Conservation (phyloP, 2,113 vertebrate genomes). For the Numenius arquata region DNA sequence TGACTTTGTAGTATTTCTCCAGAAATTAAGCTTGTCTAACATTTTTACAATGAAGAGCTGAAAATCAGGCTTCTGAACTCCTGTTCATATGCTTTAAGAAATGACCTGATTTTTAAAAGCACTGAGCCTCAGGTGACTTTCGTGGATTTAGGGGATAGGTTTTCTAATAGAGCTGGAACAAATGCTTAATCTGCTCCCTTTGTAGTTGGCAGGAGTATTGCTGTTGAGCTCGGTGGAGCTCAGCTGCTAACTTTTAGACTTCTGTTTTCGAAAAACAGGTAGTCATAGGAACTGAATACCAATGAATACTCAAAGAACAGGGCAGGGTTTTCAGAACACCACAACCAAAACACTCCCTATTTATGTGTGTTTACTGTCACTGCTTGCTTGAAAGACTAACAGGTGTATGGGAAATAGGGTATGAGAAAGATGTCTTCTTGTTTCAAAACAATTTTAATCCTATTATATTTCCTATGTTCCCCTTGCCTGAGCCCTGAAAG, state of each 20-base stretch:
- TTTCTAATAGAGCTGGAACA: not conserved
- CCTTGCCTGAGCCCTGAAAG: not conserved
- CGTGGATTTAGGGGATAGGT: not conserved
- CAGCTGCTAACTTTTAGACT: not conserved
- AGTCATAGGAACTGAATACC: constrained; percentile 20
- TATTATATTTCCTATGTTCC: not conserved
- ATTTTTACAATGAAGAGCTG: not conserved
- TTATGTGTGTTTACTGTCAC: not conserved
- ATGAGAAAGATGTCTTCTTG: not conserved
- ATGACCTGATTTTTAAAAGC: constrained; percentile 2
- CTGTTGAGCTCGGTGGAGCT: not conserved
- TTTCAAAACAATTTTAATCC: constrained; percentile 25
- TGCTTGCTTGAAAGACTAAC: not conserved
- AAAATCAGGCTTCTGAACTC: not conserved
- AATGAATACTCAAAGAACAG: not conserved
- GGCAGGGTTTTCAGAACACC: not conserved
- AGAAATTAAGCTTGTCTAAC: not conserved
- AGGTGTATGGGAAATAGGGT: not conserved
- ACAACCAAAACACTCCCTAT: not conserved
- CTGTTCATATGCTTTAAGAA: not conserved
- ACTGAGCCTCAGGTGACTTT: not conserved
- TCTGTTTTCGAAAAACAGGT: constrained; percentile 6
- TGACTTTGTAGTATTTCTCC: not conserved
- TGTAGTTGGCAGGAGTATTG: not conserved
- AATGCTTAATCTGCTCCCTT: not conserved